phyloP scores from a whole-genome alignment of 2,888 invertebrate species.

The Galeopsomyia nigrocyanea region DNA sequence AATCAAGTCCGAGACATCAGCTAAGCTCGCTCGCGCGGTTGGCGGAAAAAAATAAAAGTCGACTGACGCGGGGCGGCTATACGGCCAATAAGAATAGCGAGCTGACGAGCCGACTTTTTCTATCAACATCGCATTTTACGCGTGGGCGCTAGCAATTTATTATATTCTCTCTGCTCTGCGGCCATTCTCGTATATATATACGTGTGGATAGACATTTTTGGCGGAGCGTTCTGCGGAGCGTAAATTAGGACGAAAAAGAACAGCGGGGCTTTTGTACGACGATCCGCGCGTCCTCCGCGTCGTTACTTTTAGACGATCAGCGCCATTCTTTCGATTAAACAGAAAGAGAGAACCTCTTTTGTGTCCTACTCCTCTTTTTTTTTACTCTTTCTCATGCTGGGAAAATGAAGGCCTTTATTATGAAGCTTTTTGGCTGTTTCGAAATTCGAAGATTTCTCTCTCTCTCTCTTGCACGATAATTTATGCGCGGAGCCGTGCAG shows the following conservation, averaged over 20 bases:
- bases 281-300: conserved; percentile 48
- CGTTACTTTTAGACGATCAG: conserved; percentile 62
- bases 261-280: conserved; percentile 33
- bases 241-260: conserved; percentile 38
- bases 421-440: conserved; percentile 39
- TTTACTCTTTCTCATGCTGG: conserved; percentile 23
- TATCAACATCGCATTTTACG: background rate
- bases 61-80: no score
- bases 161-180: conserved; percentile 2
- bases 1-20: background rate
- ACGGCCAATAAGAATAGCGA: conserved; percentile 17
- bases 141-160: conserved; percentile 29
- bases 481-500: conserved; percentile 60
- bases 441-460: conserved; percentile 37
- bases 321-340: conserved; percentile 60
- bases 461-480: conserved; percentile 55
- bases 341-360: conserved; percentile 35
- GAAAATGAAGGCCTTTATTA: conserved; percentile 48
- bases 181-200: no score
- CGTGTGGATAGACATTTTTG: background rate
- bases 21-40: background rate
- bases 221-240: background rate
- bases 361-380: conserved; percentile 12
- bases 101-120: conserved; percentile 5
- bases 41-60: conserved; percentile 14